A percentile compares a stretch with the other conserved stretches of the same genome.
phyloP scores from a whole-genome alignment of 2,113 vertebrate species.

The Corythoichthys intestinalis region DNA sequence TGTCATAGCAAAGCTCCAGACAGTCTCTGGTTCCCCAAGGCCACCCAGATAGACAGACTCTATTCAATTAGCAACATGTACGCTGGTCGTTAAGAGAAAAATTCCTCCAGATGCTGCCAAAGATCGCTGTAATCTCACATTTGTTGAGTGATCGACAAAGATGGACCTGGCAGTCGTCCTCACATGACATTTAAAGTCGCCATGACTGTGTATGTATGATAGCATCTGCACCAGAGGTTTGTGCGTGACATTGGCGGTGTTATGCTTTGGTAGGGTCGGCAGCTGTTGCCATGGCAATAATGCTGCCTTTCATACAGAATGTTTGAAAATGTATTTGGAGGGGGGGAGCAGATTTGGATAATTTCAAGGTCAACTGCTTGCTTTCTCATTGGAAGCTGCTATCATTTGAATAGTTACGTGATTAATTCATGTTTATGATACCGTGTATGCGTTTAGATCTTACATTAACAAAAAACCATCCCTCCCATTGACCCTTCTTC shows the following conservation, averaged over 20 bases:
- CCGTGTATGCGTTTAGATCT: too few species aligned
- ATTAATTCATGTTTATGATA: neutral
- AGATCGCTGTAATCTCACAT: neutral
- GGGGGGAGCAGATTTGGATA: neutral
- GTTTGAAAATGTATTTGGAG: neutral
- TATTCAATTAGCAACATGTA: constrained; percentile 22
- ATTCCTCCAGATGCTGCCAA: neutral
- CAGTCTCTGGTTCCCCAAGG: neutral
- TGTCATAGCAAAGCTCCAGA: constrained; percentile 21
- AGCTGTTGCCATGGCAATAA: neutral
- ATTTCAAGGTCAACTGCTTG: neutral
- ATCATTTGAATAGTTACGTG: neutral
- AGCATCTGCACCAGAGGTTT: constrained; percentile 2
- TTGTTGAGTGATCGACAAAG: too few species aligned
- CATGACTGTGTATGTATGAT: neutral
- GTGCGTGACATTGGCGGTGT: neutral
- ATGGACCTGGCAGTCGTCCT: neutral
- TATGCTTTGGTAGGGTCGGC: neutral
- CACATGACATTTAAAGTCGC: neutral
- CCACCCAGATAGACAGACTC: constrained; percentile 5
- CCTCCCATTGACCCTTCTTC: neutral
- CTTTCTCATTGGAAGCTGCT: neutral
- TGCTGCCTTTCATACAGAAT: neutral
- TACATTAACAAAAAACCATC: neutral
- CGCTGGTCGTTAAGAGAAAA: constrained; percentile 5